Evolutionary conservation across 2,888 invertebrate species (phyloP).

Genomic region (Periphyllus acericola): DNA sequence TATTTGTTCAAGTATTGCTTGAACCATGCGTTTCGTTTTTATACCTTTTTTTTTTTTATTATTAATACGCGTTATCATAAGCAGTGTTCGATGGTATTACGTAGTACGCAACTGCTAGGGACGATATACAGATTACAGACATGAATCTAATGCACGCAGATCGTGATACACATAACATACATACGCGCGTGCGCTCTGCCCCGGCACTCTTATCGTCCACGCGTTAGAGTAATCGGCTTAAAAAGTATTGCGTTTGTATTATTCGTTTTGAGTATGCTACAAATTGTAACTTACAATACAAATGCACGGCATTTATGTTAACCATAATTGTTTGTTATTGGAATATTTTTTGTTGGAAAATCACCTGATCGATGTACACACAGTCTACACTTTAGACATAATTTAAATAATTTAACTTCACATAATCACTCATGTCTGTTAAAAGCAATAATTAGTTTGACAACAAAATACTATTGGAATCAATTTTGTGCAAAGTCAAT

Average conservation of each 20-base stretch:
- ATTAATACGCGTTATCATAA: neutral
- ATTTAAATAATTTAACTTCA: neutral
- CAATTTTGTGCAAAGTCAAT: neutral
- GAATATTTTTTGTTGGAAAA: neutral
- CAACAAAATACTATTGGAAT: neutral
- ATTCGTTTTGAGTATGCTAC: neutral
- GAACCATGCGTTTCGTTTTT: neutral
- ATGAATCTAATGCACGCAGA: neutral
- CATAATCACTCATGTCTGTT: neutral
- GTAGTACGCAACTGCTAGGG: neutral
- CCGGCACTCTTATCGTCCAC: neutral
- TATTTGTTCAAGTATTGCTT: constrained; percentile 2
- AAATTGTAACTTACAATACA: neutral
- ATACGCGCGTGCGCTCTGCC: neutral
- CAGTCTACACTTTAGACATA: neutral
- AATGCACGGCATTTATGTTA: neutral
- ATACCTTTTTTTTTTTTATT: neutral
- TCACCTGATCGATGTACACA: neutral
- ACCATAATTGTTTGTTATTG: neutral
- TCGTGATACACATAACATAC: neutral
- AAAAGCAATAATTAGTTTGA: constrained; percentile 1
- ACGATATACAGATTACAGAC: neutral
- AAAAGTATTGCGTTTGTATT: neutral
- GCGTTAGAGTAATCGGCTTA: neutral
- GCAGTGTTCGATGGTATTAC: neutral